Base-by-base conservation (phyloP, 1,140 invertebrate species). In the Caenorhabditis inopinata region DNA sequence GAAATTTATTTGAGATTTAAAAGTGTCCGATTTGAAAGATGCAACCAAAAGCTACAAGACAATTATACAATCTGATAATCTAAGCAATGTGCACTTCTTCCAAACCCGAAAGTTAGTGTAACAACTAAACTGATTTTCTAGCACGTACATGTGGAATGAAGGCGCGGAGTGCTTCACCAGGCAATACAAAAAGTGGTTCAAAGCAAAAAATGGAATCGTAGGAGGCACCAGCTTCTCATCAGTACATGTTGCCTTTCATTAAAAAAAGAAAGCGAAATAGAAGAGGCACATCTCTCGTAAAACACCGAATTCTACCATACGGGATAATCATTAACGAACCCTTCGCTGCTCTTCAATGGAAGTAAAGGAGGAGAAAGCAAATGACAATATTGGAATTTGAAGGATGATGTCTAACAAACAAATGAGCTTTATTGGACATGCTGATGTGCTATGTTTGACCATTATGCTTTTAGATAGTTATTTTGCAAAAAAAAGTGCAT, bases 271-370 rank as follows among this genome's bases (percentile, higher is more conserved):
- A 38, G 58, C 35, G 38, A 38, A 68, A 68, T 68, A 68, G 32
- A 42, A 38, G 58, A 42, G 51, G 23, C 23, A 16, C 25, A 9
- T 27, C 25, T 68, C 58, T 68, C 58, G 58, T 68, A 68, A 68
- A 68, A 68, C 58, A 68, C 38, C 58, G 58, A 68, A 68, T 68
- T n/a, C 58, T 68, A 68, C 58, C 58, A 68, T 68, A 68, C 58
- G 58, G 58, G 58, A 68, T 32, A 29, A 68, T 68, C 58, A 23
- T 68, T 68, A 68, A 68, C 58, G 58, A 68, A 32, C 32, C n/a
- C n/a, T 68, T 42, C n/a, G n/a, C 9, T 68, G 58, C 32, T 68
- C 32, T 42, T 68, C 58, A 35, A 38, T n/a, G n/a, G 27, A 21
- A 32, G 51, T 16, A 29, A n/a, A 16, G 16, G 18, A 32, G n/a